Conservation (phyloP, 2,888 invertebrate species). For the Aethes cnicana region DNA sequence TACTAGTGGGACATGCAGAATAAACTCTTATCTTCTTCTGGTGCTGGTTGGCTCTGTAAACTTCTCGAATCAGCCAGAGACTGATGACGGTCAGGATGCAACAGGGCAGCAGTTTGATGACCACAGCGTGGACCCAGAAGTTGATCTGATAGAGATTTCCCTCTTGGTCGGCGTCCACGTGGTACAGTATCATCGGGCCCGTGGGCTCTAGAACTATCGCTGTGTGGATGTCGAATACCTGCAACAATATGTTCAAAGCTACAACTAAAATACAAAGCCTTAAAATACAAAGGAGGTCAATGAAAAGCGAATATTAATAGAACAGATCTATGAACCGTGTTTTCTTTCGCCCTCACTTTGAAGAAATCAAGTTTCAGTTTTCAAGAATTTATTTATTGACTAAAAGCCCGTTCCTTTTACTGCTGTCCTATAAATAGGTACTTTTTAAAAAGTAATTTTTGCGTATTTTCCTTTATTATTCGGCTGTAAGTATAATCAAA, state of each 20-base stretch:
- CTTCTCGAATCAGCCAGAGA: conserved; percentile 86
- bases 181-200: conserved; percentile 71
- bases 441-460: too few relatives aligned
- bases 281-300: too few relatives aligned
- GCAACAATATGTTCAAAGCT: conserved; percentile 33
- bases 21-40: conserved; percentile 83
- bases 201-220: conserved; percentile 77
- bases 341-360: too few relatives aligned
- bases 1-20: conserved; percentile 67
- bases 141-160: conserved; percentile 86
- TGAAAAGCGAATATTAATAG: too few relatives aligned
- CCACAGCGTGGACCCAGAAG: conserved; percentile 91
- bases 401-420: too few relatives aligned
- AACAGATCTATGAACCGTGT: too few relatives aligned
- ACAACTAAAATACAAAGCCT: neutral
- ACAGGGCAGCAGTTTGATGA: conserved; percentile 91
- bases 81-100: conserved; percentile 88
- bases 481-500: too few relatives aligned
- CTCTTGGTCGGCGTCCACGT: conserved; percentile 81
- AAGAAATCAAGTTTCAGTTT: too few relatives aligned
- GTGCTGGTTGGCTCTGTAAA: conserved; percentile 87
- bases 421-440: too few relatives aligned
- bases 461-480: too few relatives aligned
- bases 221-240: conserved; percentile 77
- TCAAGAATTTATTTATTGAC: too few relatives aligned